phyloP scores from a whole-genome alignment of 2,888 invertebrate species.

The Cordilura impudica region DNA sequence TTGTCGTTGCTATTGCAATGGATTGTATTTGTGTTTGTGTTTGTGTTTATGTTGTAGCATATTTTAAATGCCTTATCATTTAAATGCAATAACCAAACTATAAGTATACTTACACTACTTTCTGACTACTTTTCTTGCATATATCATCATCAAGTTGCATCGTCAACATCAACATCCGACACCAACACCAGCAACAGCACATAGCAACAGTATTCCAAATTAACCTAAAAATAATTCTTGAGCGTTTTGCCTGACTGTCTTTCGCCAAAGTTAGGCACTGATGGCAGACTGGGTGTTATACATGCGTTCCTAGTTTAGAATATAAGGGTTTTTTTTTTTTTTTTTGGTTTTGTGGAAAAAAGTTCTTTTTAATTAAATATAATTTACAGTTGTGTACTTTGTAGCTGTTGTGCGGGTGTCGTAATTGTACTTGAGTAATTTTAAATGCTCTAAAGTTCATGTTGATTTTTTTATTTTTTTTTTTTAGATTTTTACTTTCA shows the following conservation, averaged over 20 bases:
- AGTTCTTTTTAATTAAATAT: constrained; percentile 61
- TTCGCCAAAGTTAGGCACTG: neutral
- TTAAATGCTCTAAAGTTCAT: constrained; percentile 39
- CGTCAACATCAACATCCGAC: neutral
- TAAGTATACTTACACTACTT: constrained; percentile 58
- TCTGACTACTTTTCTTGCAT: constrained; percentile 59
- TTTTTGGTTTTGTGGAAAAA: constrained; percentile 14
- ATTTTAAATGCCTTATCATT: constrained; percentile 60
- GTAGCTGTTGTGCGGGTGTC: constrained; percentile 32
- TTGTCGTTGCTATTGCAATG: constrained; percentile 33
- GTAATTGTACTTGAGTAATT: constrained; percentile 58
- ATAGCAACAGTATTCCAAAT: constrained; percentile 30
- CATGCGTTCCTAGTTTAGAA: constrained; percentile 7
- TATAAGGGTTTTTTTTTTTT: constrained; percentile 6
- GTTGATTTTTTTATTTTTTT: neutral
- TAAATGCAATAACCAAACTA: constrained; percentile 62
- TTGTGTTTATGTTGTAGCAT: constrained; percentile 38
- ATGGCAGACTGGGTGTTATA: neutral
- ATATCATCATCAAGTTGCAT: constrained; percentile 47
- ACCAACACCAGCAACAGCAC: constrained; percentile 14
- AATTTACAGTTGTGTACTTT: constrained; percentile 46
- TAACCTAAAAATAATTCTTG: constrained; percentile 44
- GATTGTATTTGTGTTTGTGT: constrained; percentile 29
- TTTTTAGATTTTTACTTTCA: neutral
- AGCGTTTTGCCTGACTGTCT: constrained; percentile 18